Evolutionary conservation across 2,888 invertebrate genomes (phyloP), one percentile per base, ranked within the genome.

Genomic region (Cremastinae sp.): DNA sequence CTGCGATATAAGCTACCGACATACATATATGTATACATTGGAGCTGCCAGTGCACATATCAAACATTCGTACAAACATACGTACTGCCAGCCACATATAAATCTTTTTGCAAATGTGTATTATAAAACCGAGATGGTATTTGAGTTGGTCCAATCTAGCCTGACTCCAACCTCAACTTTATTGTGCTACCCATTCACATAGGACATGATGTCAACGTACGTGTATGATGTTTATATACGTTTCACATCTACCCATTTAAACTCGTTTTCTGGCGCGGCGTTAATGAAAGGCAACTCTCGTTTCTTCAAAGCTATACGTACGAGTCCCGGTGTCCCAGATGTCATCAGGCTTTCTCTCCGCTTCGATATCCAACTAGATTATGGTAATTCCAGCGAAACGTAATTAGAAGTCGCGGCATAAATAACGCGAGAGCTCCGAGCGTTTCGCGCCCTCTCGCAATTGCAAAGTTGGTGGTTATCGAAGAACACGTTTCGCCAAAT

Each of bases 361-460:
- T 22, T 51, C 47, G 47, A 56, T 34, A 51, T 28, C 16, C 10
- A 53, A 83, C 81, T 80, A 80, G 82, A 83, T 84, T 84, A 82
- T 78, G 45, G 20, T 78, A 79, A 82, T 81, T 71, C 76, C 74
- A 68, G 54, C 53, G 74, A 78, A 79, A n/a, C 75, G 74, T 82
- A 83, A 83, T 83, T 82, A 80, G 65, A 75, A 72, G 22, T 69
- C 65, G 76, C 18, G 64, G 78, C 80, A 79, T 80, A 82, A 83
- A 82, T 83, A 81, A 79, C 81, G 68, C 49, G 54, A 58, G 47
- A 49, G 45, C 59, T 43, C 34, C 61, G n/a, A 20, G 12, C 14
- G 9, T 5, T 49, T 8, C 28, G 16, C 8, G 36, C 8, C 12
- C 22, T n/a, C n/a, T n/a, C n/a, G n/a, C n/a, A n/a, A n/a, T n/a